phyloP scores from a whole-genome alignment of 1,140 invertebrate species.

The Drosophila repletoides region DNA sequence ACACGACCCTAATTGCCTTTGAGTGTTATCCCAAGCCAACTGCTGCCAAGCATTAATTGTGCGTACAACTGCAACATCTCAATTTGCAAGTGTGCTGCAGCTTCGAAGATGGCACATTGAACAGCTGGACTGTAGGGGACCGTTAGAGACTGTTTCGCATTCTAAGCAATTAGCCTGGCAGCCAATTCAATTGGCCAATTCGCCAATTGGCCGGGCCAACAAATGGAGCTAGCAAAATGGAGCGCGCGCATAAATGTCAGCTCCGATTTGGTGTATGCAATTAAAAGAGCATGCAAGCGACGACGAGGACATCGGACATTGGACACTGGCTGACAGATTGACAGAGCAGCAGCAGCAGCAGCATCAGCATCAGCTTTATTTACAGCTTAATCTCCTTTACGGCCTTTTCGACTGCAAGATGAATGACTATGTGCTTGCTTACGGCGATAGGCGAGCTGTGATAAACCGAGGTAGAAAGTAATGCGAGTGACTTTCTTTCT shows the following conservation, averaged over 20 bases:
- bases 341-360: slow-evolving; percentile 57
- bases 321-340: slow-evolving; percentile 56
- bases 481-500: slow-evolving; percentile 61
- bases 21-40: slow-evolving; percentile 70
- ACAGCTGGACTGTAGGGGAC: slow-evolving; percentile 2
- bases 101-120: slow-evolving; percentile 16
- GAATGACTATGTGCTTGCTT: slow-evolving; percentile 55
- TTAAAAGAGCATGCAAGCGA: slow-evolving; percentile 50
- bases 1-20: slow-evolving; percentile 74
- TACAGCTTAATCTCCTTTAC: slow-evolving; percentile 67
- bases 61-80: slow-evolving; percentile 71
- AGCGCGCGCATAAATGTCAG: slow-evolving; percentile 75
- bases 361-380: no score
- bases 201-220: slow-evolving; percentile 1
- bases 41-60: slow-evolving; percentile 70
- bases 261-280: slow-evolving; percentile 64
- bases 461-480: slow-evolving; percentile 55
- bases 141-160: slow-evolving; percentile 42
- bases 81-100: slow-evolving; percentile 66
- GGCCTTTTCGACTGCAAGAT: slow-evolving; percentile 49
- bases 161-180: slow-evolving; percentile 67
- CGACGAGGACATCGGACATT: slow-evolving; percentile 3
- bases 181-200: slow-evolving; percentile 27
- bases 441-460: slow-evolving; percentile 54
- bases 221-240: slow-evolving; percentile 47